Evolutionary conservation across 2,797 vertebrate species (phyloP), one percentile per base, ranked within the genome.

Genomic region (Onychomys leucogaster): DNA sequence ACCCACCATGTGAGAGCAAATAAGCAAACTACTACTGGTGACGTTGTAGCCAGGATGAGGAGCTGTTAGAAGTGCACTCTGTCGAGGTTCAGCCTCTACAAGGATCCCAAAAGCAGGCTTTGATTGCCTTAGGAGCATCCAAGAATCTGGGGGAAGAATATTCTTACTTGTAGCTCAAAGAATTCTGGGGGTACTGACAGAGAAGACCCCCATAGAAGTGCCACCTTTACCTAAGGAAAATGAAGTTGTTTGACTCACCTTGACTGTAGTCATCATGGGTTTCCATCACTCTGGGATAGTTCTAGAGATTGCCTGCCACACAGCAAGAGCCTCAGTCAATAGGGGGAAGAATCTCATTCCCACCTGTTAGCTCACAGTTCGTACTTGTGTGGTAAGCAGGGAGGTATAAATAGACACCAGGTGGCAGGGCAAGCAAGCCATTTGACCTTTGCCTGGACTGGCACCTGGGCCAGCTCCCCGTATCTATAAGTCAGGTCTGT

Each of bases 321-420:
- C 89, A 89, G 76, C 87, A 94, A 96, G 96, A 95, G 59, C 87
- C 90, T 11, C 6, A 83, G 57, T 94, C 71, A 93, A 63, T 0
- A 0, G 75, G 63, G 12, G 41, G 8, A 46, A 41, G 91, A 67
- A 59, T 96, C 92, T 75, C 34, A 5, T n/a, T 65, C 69, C 61
- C 49, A 27, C 67, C 78, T 92, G 75, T 19, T 92, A 97, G 78
- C 85, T 94, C 89, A 69, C 81, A 82, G 81, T 90, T 85, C 49
- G 34, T 37, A 1, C 25, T 75, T 4, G 7, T 77, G 10, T 0
- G 0, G 82, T 32, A 9, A 81, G 61, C 77, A 32, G 14, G 55
- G 69, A 84, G 92, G 93, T 96, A 96, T 96, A 98, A 98, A 98
- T 98, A 96, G 95, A 97, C 41, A 94, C 86, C 98, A 98, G 96